phyloP scores from a whole-genome alignment of 2,113 vertebrate genomes.

The Isichthys henryi region DNA sequence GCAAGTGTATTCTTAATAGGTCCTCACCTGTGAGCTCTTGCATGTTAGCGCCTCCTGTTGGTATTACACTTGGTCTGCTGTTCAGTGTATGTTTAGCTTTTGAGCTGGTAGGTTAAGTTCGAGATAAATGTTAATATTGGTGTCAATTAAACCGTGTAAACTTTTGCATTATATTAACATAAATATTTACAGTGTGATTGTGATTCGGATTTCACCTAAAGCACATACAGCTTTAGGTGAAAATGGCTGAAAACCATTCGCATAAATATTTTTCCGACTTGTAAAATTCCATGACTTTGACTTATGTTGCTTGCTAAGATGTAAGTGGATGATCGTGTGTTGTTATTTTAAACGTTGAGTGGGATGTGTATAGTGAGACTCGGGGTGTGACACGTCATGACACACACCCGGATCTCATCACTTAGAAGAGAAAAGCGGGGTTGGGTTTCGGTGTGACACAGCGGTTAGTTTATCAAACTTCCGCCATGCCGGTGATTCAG shows the following conservation, averaged over 20 bases:
- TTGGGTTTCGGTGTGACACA: conserved; percentile 3
- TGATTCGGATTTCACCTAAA: not conserved
- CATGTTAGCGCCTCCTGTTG: conserved; percentile 8
- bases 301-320: not conserved
- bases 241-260: not conserved
- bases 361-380: not conserved
- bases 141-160: not conserved
- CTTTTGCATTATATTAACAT: not conserved
- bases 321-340: not conserved
- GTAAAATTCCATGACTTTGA: not conserved
- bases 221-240: not conserved
- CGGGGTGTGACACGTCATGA: not conserved
- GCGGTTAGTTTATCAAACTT: not conserved
- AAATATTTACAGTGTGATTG: not conserved
- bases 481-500: not conserved
- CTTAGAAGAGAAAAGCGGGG: not conserved
- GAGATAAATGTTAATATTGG: not conserved
- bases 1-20: not conserved
- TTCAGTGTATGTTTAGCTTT: not conserved
- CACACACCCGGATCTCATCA: not conserved
- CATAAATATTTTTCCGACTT: not conserved
- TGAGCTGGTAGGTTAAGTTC: not conserved
- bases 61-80: not conserved
- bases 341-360: not conserved
- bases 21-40: not conserved